Base-by-base conservation (phyloP, 2,888 invertebrate genomes). In the Lymantria dispar region DNA sequence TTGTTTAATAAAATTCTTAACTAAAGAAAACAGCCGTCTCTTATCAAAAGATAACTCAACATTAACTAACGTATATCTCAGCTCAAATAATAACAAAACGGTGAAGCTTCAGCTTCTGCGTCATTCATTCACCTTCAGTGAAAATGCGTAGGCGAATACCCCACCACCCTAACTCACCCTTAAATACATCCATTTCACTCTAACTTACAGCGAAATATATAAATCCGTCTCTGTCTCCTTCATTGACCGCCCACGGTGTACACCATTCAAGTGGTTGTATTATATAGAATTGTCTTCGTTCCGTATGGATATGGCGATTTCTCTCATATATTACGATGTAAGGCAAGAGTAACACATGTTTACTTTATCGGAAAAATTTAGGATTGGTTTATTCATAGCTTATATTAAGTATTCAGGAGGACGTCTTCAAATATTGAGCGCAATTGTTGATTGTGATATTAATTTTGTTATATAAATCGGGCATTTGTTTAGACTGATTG, bases 111-210 rank as follows among this genome's bases (percentile, higher is more conserved):
- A 65, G 58, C 50, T 56, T 33, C 61, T 77, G 77, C 81, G 80
- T 83, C 84, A 83, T 62, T 72, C 85, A 80, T 82, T 78, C 83
- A 83, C 70, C 74, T 72, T 64, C 70, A 70, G 64, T 71, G 65
- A 70, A 54, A 64, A 62, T 66, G 76, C 73, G 78, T 70, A 45
- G 72, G 74, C 63, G 63, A 36, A 43, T 43, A 44, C 66, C 41
- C 33, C 13, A 7, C 9, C 45, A 48, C 48, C 47, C 52, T 12
- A 15, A 40, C 41, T n/a, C 45, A 48, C 48, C 47, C 52, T 12
- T 30, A 40, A 43, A 38, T 47, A 1, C 39, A 12, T 14, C 57
- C 41, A 3, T 66, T 65, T 54, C 52, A 13, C 42, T 61, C 48
- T 12, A 33, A 40, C 58, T 22, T 30, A 36, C 7, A n/a, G 7